Conservation (phyloP, 1,140 invertebrate species). For the Aradophagus sp. region DNA sequence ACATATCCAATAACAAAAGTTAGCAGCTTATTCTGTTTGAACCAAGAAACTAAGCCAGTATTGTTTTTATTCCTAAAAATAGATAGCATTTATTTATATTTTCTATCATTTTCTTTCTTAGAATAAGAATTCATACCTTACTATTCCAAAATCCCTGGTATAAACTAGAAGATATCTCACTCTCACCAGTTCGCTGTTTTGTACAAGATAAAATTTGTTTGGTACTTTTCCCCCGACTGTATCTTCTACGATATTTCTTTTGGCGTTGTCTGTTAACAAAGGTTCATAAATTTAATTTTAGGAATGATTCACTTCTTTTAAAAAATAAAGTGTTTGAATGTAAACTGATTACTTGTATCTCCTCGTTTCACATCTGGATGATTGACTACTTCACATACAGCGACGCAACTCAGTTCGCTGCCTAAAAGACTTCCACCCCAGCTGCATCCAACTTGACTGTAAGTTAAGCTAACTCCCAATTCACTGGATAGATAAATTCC, state of each 20-base stretch:
- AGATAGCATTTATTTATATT: too few relatives aligned
- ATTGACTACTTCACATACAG: constrained; percentile 86
- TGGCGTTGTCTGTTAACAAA: constrained; percentile 61
- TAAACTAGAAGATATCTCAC: constrained; percentile 87
- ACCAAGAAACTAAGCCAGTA: constrained; percentile 67
- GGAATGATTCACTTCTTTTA: too few relatives aligned
- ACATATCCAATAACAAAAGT: constrained; percentile 73
- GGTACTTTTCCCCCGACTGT: constrained; percentile 78
- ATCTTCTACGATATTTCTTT: constrained; percentile 67
- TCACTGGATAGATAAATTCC: constrained; percentile 86
- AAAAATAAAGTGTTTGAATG: not conserved
- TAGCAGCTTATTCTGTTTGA: constrained; percentile 72
- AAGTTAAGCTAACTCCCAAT: constrained; percentile 80
- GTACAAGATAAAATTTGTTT: constrained; percentile 83
- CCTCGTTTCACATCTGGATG: constrained; percentile 76
- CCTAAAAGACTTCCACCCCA: constrained; percentile 85
- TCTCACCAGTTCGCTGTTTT: constrained; percentile 84
- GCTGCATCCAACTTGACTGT: constrained; percentile 81
- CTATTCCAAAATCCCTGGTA: constrained; percentile 72
- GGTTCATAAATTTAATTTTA: too few relatives aligned
- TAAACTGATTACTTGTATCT: constrained; percentile 61
- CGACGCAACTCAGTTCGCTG: constrained; percentile 83
- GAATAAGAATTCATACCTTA: too few relatives aligned
- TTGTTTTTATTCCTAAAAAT: constrained; percentile 61
- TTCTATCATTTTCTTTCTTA: too few relatives aligned